Percentiles rank a stretch among this genome's conserved stretches.
Conservation (phyloP, 2,888 invertebrate genomes). For the Prenolepis imparis region DNA sequence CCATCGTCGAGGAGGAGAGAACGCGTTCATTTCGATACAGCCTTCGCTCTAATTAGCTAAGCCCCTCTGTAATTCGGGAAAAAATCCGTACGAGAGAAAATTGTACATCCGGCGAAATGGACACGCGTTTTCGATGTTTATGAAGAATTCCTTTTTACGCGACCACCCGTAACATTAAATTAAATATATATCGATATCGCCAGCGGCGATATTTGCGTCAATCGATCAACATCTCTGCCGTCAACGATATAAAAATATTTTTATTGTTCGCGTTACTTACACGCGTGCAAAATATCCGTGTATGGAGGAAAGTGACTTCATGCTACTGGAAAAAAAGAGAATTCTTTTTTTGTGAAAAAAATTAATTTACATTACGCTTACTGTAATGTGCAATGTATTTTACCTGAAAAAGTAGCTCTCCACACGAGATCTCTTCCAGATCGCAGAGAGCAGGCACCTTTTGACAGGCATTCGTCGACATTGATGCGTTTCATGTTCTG, state of each 20-base stretch:
- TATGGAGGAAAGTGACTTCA: neutral
- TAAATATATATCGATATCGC: too few relatives aligned
- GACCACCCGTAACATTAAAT: neutral
- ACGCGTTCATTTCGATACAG: constrained; percentile 49
- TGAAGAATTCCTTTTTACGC: neutral
- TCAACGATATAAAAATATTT: neutral
- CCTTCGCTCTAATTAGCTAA: constrained; percentile 59
- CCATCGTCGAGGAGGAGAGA: constrained; percentile 39
- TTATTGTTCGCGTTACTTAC: constrained; percentile 37
- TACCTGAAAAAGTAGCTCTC: constrained; percentile 20
- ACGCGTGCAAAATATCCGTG: neutral
- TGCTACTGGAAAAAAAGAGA: neutral
- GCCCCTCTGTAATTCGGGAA: constrained; percentile 28
- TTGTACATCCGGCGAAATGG: constrained; percentile 4
- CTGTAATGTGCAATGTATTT: neutral
- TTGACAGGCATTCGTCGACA: constrained; percentile 24
- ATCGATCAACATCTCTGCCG: neutral
- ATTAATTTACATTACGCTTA: neutral
- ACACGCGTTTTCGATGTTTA: neutral
- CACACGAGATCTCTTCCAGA: neutral
- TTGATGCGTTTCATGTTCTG: too few relatives aligned
- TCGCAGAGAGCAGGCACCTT: neutral
- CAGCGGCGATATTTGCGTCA: neutral
- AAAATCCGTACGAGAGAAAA: constrained; percentile 37
- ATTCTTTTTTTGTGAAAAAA: neutral